Conservation (phyloP, 2,113 vertebrate species). For the Falcunculus frontatus region DNA sequence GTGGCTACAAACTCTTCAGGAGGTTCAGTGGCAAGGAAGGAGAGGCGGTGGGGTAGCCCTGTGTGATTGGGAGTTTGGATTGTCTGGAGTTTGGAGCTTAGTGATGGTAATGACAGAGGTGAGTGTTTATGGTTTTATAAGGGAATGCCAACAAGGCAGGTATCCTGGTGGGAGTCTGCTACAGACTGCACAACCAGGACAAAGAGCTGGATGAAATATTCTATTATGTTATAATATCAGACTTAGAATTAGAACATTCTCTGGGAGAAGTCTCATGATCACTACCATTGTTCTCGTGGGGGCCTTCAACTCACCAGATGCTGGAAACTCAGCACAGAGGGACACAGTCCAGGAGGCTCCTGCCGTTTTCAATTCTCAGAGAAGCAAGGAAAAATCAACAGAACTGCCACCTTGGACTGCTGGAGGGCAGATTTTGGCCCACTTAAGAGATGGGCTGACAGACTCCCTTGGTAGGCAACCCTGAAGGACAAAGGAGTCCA, state of each 20-base stretch:
- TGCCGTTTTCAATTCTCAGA: not conserved
- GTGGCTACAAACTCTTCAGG: not conserved
- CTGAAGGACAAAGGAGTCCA: not conserved
- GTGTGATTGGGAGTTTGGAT: not conserved
- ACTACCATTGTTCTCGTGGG: accelerated
- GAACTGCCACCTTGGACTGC: not conserved
- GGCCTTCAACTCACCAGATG: not conserved
- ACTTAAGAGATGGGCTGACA: not conserved
- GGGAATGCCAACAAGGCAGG: not conserved
- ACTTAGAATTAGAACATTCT: not conserved
- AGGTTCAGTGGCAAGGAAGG: not conserved
- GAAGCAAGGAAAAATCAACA: not conserved
- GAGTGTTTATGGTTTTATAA: not conserved
- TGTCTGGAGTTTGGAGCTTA: not conserved
- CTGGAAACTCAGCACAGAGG: not conserved
- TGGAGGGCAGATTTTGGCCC: not conserved
- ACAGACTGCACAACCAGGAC: not conserved
- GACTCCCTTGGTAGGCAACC: not conserved
- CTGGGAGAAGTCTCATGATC: not conserved
- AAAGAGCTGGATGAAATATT: not conserved
- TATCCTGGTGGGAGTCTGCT: not conserved
- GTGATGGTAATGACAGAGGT: not conserved
- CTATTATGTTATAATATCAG: not conserved
- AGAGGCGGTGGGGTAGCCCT: accelerated
- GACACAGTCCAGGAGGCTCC: not conserved